Conservation (phyloP, 1,140 invertebrate species). For the Amphibalanus amphitrite region DNA sequence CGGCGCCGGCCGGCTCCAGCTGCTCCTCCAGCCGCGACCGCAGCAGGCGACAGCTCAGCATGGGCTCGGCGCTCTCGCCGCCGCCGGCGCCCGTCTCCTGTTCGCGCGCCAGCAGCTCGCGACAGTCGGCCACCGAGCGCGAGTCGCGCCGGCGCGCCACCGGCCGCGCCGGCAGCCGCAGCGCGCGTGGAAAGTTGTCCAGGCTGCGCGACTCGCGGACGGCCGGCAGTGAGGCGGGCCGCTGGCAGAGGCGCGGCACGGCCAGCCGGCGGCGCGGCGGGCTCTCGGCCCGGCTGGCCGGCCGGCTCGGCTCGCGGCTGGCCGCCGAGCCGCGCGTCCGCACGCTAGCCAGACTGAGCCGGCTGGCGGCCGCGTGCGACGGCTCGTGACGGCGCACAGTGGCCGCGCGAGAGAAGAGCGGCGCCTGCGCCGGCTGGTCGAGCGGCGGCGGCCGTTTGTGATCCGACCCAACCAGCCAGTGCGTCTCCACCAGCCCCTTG, state of each 20-base stretch:
- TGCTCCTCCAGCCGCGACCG: neutral
- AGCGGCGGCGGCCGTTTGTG: too few relatives aligned
- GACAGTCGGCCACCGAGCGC: neutral
- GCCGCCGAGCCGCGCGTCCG: neutral
- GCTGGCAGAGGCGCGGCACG: neutral
- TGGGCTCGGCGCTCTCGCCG: neutral
- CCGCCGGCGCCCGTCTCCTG: neutral
- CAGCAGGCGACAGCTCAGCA: neutral
- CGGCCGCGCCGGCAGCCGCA: neutral
- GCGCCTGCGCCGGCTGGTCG: neutral
- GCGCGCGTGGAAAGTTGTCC: neutral
- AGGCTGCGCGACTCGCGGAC: neutral
- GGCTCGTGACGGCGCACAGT: neutral
- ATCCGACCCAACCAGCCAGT: slow-evolving; percentile 44
- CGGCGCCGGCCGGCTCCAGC: neutral
- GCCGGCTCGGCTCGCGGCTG: too few relatives aligned
- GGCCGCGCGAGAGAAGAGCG: neutral
- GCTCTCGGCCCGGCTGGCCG: neutral
- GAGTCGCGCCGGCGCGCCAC: neutral
- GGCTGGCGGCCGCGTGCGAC: too few relatives aligned
- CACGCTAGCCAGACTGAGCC: neutral
- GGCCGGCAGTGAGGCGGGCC: neutral
- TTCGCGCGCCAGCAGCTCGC: neutral
- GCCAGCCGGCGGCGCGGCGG: neutral
- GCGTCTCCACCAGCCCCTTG: slow-evolving; percentile 62